Conservation (phyloP, 2,888 invertebrate species). For the Orgyia antiqua region DNA sequence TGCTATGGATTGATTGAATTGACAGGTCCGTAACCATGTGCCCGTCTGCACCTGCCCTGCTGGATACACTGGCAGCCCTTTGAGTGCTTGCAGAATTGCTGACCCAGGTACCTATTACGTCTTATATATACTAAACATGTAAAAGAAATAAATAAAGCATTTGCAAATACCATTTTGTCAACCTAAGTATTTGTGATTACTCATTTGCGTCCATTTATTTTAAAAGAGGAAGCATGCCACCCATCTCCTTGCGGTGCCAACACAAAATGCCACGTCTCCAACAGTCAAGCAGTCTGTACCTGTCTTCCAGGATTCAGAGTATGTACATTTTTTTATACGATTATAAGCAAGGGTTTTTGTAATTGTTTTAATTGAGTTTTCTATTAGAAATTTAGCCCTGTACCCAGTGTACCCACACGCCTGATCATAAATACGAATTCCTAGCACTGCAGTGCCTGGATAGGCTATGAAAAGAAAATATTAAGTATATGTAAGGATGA, state of each 20-base stretch:
- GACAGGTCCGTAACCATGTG: slow-evolving; percentile 82
- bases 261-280: slow-evolving; percentile 88
- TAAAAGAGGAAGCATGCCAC: slow-evolving; percentile 90
- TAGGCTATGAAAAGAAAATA: too few relatives aligned
- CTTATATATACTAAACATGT: too few relatives aligned
- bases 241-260: slow-evolving; percentile 90
- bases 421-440: too few relatives aligned
- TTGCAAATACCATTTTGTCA: too few relatives aligned
- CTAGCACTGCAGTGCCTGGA: too few relatives aligned
- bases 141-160: too few relatives aligned
- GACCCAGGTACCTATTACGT: slow-evolving; percentile 92
- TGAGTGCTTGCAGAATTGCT: slow-evolving; percentile 82
- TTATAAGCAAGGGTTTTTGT: too few relatives aligned
- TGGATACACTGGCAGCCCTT: slow-evolving; percentile 89
- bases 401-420: too few relatives aligned
- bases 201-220: not conserved
- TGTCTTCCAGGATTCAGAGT: slow-evolving; percentile 85
- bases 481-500: too few relatives aligned
- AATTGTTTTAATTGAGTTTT: not conserved
- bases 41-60: slow-evolving; percentile 88
- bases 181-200: too few relatives aligned
- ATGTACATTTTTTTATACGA: too few relatives aligned
- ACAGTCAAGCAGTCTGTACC: slow-evolving; percentile 87
- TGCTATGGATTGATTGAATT: not conserved
- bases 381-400: too few relatives aligned